phyloP scores from a whole-genome alignment of 2,113 vertebrate species.

The Nymphicus hollandicus region DNA sequence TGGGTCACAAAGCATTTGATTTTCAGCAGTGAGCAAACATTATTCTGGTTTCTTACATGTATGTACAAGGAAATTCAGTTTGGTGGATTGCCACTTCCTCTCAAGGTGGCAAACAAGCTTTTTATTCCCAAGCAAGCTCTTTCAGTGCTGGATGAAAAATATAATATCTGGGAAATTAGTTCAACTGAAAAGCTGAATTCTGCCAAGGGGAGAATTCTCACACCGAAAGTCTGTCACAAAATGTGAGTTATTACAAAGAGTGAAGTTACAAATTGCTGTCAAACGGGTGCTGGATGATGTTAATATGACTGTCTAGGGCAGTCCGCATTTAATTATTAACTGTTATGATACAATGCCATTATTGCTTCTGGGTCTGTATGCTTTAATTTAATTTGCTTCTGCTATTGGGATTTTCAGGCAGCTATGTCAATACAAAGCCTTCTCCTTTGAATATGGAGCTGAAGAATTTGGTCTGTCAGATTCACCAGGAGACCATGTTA shows the following conservation, averaged over 20 bases:
- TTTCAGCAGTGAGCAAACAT: not conserved
- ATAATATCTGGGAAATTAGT: not conserved
- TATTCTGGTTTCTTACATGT: not conserved
- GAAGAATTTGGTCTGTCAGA: not conserved
- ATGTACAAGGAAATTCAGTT: not conserved
- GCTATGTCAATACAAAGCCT: not conserved
- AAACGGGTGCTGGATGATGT: not conserved
- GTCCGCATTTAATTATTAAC: slow-evolving; percentile 16
- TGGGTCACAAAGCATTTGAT: not conserved
- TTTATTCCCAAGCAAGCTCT: not conserved
- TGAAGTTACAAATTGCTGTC: slow-evolving; percentile 51
- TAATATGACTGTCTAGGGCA: slow-evolving; percentile 1
- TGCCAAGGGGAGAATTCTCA: slow-evolving; percentile 28
- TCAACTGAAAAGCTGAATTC: not conserved
- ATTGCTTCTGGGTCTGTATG: not conserved
- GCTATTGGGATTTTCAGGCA: not conserved
- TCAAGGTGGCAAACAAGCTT: not conserved
- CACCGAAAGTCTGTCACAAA: not conserved
- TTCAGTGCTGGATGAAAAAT: not conserved
- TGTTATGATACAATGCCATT: not conserved
- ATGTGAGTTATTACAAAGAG: not conserved
- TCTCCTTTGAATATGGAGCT: not conserved
- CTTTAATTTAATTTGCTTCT: not conserved
- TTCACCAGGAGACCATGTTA: not conserved
- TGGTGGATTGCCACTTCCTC: not conserved